A percentile compares a stretch with the other conserved stretches of the same genome.
phyloP scores from a whole-genome alignment of 2,797 vertebrate genomes.

The Eulemur albifrons region DNA sequence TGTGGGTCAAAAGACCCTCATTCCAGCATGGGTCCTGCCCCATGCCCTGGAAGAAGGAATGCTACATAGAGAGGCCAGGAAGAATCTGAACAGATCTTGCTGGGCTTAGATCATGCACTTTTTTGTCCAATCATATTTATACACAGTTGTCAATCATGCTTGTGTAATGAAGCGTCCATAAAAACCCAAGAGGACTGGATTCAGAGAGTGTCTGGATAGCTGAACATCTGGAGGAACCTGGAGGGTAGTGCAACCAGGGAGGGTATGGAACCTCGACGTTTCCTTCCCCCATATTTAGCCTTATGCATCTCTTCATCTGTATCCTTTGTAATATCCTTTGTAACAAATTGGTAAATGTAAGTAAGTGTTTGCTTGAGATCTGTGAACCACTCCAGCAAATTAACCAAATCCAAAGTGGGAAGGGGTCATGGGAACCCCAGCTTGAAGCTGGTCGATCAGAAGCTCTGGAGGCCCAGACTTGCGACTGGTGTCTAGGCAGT shows the following conservation, averaged over 20 bases:
- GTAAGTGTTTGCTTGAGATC: too few species aligned
- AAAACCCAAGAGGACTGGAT: neutral
- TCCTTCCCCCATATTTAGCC: neutral
- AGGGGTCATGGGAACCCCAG: too few species aligned
- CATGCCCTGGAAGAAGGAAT: neutral
- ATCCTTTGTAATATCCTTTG: neutral
- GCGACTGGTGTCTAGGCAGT: too few species aligned
- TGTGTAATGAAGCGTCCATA: neutral
- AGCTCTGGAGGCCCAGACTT: too few species aligned
- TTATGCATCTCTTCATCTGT: neutral
- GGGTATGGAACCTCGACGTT: neutral
- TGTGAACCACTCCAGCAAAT: too few species aligned
- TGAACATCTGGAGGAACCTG: neutral
- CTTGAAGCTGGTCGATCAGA: too few species aligned
- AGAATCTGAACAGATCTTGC: neutral
- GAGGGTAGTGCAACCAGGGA: neutral
- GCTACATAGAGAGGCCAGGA: neutral
- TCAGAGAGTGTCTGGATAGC: neutral
- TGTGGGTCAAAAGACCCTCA: neutral
- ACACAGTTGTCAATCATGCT: neutral
- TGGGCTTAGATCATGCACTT: neutral
- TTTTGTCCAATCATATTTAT: neutral
- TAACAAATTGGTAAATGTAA: neutral
- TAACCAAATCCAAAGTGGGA: too few species aligned
- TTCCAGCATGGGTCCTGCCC: neutral